Percentiles rank a stretch among this genome's conserved stretches.
Conservation (phyloP, 2,888 invertebrate genomes). For the Junonia oenone region DNA sequence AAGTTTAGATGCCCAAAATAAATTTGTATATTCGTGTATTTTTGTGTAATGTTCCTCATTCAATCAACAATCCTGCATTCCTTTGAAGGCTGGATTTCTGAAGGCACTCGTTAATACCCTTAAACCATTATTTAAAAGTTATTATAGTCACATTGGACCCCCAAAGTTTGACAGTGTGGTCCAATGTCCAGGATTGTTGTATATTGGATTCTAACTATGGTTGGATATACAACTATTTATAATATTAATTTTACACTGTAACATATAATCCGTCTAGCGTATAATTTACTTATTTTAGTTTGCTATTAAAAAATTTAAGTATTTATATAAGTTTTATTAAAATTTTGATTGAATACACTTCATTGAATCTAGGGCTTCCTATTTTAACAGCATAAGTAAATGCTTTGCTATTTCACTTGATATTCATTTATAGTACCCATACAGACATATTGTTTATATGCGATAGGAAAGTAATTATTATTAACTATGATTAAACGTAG, state of each 20-base stretch:
- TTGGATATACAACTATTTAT: slow-evolving; percentile 42
- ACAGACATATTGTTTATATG: neutral
- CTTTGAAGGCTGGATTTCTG: slow-evolving; percentile 73
- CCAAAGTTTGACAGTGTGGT: slow-evolving; percentile 20
- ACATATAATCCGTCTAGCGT: slow-evolving; percentile 46
- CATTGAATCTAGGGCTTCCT: slow-evolving; percentile 16
- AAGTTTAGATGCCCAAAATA: slow-evolving; percentile 17
- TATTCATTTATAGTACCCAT: neutral
- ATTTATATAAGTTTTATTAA: slow-evolving; percentile 11
- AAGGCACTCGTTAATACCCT: slow-evolving; percentile 76
- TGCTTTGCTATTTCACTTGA: slow-evolving; percentile 3
- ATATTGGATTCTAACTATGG: slow-evolving; percentile 59
- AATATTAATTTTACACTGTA: slow-evolving; percentile 19
- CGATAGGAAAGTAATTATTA: slow-evolving; percentile 14
- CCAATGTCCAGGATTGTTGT: slow-evolving; percentile 42
- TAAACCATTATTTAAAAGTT: slow-evolving; percentile 49
- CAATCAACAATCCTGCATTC: slow-evolving; percentile 67
- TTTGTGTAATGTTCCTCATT: slow-evolving; percentile 50
- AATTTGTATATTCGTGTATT: slow-evolving; percentile 41
- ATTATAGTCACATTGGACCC: slow-evolving; percentile 36
- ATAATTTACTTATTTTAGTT: slow-evolving; percentile 42
- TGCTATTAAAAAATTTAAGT: slow-evolving; percentile 19
- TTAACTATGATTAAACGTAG: slow-evolving; percentile 12
- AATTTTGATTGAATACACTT: slow-evolving; percentile 23
- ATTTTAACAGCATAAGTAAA: slow-evolving; percentile 17